Conservation (phyloP, 2,797 vertebrate genomes). For the Tachyglossus aculeatus region DNA sequence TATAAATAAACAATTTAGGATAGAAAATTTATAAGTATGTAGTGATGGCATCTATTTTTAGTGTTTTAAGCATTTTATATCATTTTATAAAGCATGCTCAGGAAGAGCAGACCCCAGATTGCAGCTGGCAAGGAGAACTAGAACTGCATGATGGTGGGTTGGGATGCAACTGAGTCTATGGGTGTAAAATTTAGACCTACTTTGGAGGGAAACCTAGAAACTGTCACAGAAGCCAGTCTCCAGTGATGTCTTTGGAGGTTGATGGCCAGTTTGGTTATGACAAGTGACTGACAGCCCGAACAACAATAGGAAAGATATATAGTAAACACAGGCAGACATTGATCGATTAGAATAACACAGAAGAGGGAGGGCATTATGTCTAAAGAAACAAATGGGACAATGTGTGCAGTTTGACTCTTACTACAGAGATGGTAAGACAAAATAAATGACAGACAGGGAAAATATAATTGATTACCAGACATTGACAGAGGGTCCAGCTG, state of each 20-base stretch:
- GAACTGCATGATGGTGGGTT: no score
- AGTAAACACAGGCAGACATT: slow-evolving; percentile 27
- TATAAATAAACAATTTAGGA: no score
- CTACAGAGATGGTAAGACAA: slow-evolving; percentile 32
- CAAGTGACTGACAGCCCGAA: slow-evolving; percentile 48
- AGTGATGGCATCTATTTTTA: no score
- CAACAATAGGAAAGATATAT: slow-evolving; percentile 42
- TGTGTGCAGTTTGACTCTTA: background rate
- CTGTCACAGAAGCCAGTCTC: slow-evolving; percentile 25
- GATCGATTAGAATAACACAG: slow-evolving; percentile 59
- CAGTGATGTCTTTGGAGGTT: slow-evolving; percentile 21
- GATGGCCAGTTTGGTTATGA: slow-evolving; percentile 53
- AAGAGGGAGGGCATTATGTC: slow-evolving; percentile 25
- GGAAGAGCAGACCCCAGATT: no score
- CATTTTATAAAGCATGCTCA: no score
- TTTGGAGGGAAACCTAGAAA: slow-evolving; percentile 17
- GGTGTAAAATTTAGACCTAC: slow-evolving; percentile 21
- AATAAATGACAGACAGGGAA: slow-evolving; percentile 48
- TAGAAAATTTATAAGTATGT: no score
- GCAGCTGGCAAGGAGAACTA: no score
- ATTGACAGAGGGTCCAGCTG: background rate
- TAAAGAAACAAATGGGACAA: slow-evolving; percentile 46
- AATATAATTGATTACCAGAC: slow-evolving; percentile 25
- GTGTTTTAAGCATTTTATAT: no score
- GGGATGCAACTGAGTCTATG: no score